A percentile compares a stretch with the other conserved stretches of the same genome.
Conservation (phyloP, 30 jellyfish, hydroid and myxozoan species). For the Nemopilema nomurai region DNA sequence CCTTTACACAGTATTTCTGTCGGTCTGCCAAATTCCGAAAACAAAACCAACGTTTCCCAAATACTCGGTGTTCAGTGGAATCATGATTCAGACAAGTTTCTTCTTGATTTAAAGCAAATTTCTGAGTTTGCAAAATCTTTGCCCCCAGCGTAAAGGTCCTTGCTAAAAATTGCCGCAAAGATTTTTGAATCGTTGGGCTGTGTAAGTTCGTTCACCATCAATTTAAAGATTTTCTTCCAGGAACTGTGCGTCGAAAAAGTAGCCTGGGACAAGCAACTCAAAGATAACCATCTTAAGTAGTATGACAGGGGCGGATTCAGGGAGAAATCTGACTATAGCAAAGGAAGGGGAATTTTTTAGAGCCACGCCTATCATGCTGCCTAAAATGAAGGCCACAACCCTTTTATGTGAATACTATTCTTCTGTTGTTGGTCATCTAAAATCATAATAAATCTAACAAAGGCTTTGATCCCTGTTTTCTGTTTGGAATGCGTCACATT, state of each 20-base stretch:
- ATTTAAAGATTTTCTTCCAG: constrained; percentile 57
- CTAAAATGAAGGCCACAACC: no score
- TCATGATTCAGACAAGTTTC: constrained; percentile 32
- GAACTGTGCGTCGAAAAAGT: constrained; percentile 61
- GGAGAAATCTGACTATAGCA: no score
- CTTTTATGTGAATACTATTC: no score
- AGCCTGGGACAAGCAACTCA: constrained; percentile 68
- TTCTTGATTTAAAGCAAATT: constrained; percentile 32
- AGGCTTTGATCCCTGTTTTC: no score
- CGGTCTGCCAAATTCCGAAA: constrained; percentile 12
- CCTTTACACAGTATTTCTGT: constrained; percentile 36
- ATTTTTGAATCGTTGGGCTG: constrained; percentile 86
- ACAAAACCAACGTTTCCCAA: background rate
- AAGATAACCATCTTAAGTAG: constrained; percentile 16
- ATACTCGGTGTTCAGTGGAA: constrained; percentile 65
- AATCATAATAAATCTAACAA: no score
- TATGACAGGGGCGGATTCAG: no score
- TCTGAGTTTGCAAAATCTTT: constrained; percentile 27
- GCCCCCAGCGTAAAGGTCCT: constrained; percentile 64
- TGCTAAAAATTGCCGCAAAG: constrained; percentile 72
- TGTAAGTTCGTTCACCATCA: constrained; percentile 36
- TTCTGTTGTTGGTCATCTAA: no score
- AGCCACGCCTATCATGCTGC: no score
- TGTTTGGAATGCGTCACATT: no score
- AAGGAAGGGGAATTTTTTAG: no score